These are phyloP conservation scores for Zosterops hypoxanthus DNA, from an alignment of 2,113 vertebrate genomes.

Conservation along the genomic window DNA sequence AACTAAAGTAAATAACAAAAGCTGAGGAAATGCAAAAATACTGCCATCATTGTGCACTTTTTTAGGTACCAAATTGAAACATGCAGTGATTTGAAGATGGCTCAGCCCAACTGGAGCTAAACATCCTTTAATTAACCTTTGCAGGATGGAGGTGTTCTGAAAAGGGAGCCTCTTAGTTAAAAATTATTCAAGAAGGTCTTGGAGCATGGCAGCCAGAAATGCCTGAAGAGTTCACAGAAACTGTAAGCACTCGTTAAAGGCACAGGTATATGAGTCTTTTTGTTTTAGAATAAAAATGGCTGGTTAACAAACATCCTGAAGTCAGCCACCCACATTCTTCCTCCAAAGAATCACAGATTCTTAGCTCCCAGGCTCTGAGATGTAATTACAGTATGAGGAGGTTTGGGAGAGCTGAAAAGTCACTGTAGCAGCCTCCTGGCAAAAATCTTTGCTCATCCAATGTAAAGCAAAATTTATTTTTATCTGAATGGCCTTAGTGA, in stretches of 20 bases:
- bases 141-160: conserved; percentile 45
- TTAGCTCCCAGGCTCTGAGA: conserved; percentile 63
- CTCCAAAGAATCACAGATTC: conserved; percentile 65
- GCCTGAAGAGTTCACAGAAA: conserved; percentile 62
- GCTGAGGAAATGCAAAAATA: not conserved
- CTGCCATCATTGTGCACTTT: not conserved
- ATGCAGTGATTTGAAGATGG: conserved; percentile 34
- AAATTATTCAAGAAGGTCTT: conserved; percentile 51
- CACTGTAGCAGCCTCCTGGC: conserved; percentile 68
- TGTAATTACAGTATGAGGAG: conserved; percentile 57
- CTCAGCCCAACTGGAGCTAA: conserved; percentile 51
- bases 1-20: not conserved
- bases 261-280: conserved; percentile 45
- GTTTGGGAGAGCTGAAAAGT: conserved; percentile 72
- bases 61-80: conserved; percentile 41
- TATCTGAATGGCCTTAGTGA: conserved; percentile 16
- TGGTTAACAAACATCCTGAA: conserved; percentile 60
- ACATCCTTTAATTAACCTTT: conserved; percentile 59
- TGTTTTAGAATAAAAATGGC: conserved; percentile 35
- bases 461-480: conserved; percentile 33
- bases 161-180: conserved; percentile 53
- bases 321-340: conserved; percentile 70
- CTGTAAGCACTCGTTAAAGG: conserved; percentile 59
- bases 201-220: not conserved
- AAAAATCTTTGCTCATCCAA: conserved; percentile 46